These are phyloP conservation scores for Bombus confusus DNA, from an alignment of 1,140 invertebrate species.

Conservation along the genomic window DNA sequence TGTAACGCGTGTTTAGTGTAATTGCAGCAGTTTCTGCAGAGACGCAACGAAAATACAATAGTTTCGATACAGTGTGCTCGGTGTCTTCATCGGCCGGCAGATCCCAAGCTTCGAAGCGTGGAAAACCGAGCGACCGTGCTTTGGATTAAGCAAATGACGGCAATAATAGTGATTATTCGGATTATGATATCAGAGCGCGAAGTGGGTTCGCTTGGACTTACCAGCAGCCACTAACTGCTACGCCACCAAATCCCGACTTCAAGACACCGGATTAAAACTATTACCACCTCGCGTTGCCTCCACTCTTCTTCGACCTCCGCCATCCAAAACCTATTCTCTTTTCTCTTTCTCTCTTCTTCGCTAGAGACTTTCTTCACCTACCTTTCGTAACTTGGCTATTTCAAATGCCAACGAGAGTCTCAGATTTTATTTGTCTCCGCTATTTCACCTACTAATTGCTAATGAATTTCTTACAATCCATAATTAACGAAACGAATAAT, in stretches of 20 bases:
- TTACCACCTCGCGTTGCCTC: constrained; percentile 74
- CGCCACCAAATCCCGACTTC: constrained; percentile 81
- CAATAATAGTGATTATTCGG: constrained; percentile 84
- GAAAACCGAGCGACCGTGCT: constrained; percentile 30
- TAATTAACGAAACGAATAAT: background rate
- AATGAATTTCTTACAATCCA: background rate
- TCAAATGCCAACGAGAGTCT: background rate
- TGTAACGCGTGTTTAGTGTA: background rate
- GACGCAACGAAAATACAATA: background rate
- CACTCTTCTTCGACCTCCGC: constrained; percentile 20
- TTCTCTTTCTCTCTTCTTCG: constrained; percentile 29
- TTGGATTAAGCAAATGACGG: constrained; percentile 82
- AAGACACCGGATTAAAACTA: constrained; percentile 83
- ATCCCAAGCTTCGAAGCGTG: constrained; percentile 39
- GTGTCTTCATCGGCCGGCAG: constrained; percentile 37
- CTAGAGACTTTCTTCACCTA: background rate
- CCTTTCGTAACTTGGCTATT: constrained; percentile 17
- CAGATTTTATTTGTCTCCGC: background rate
- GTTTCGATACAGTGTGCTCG: constrained; percentile 24
- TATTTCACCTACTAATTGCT: background rate
- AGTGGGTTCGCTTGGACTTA: constrained; percentile 78
- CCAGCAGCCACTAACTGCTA: constrained; percentile 79
- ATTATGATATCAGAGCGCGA: constrained; percentile 83
- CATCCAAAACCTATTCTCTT: background rate
- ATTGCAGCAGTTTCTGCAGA: background rate